phyloP scores from a whole-genome alignment of 2,888 invertebrate genomes.

The Apamea crenata region DNA sequence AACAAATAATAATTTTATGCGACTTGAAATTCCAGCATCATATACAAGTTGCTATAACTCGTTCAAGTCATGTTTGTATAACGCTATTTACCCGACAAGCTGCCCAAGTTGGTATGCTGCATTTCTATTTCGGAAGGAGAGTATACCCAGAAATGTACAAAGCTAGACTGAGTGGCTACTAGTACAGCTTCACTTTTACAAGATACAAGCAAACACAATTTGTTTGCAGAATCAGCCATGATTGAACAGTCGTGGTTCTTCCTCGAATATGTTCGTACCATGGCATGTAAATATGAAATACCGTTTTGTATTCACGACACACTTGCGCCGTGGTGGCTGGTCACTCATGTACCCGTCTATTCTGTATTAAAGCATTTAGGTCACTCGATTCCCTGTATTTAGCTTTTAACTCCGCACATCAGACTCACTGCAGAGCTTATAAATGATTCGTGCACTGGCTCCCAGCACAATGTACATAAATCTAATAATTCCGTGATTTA shows the following conservation, averaged over 20 bases:
- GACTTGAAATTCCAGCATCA: not conserved
- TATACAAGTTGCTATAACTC: not conserved
- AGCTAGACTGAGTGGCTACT: constrained; percentile 13
- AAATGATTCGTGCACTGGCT: constrained; percentile 62
- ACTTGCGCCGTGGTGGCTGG: constrained; percentile 47
- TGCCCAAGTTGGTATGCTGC: not conserved
- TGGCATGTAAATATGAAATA: constrained; percentile 59
- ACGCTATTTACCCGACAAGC: not conserved
- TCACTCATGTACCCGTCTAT: constrained; percentile 45
- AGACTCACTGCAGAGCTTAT: constrained; percentile 57
- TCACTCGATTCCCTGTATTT: constrained; percentile 69
- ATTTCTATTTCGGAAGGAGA: not conserved
- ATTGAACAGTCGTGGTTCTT: constrained; percentile 48
- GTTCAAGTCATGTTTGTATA: not conserved
- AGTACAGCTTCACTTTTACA: constrained; percentile 20
- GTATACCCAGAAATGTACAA: not conserved
- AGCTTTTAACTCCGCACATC: constrained; percentile 62
- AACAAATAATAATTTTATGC: not conserved
- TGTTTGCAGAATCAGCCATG: constrained; percentile 40
- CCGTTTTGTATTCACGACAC: constrained; percentile 59
- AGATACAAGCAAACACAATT: constrained; percentile 31
- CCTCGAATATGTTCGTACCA: constrained; percentile 35
- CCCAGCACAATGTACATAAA: constrained; percentile 49
- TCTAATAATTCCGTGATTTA: constrained; percentile 60
- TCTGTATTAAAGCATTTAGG: constrained; percentile 70